Evolutionary conservation across 1,140 invertebrate genomes (phyloP), one percentile per base, ranked within the genome.

Genomic region (Ceratosolen solmsi): DNA sequence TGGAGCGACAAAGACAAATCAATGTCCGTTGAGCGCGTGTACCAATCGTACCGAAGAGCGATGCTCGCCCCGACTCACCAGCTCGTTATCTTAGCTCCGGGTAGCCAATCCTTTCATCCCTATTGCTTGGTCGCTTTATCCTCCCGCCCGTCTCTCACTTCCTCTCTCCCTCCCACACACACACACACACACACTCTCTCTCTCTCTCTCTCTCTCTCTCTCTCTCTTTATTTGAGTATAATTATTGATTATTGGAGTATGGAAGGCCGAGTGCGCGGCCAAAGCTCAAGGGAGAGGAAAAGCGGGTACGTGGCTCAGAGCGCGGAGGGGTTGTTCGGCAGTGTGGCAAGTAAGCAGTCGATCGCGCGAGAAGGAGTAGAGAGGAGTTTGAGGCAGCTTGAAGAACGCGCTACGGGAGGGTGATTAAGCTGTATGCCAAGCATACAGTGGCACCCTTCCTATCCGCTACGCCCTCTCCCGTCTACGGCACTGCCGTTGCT

Each of bases 231-330:
- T 91, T 91, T 91, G 88, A 90, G 90, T 89, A 73, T 73, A 91
- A 91, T 91, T 91, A 91, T 91, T 91, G 90, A 91, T 91, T 91
- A 92, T 91, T 89, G 89, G 89, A 91, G 84, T 88, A 89, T 86
- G 88, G 89, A 91, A 91, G 89, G 88, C 88, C 87, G 89, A 49
- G 65, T 27, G 22, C 33, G 77, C 68, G 77, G 65, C 77, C 65
- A 41, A 15, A 89, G 90, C 89, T 92, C 89, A 89, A 88, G 88
- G 88, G 89, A 87, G 87, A 88, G 87, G 86, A 87, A 88, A 85
- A 83, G 85, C 27, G 54, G 46, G 70, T 54, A 84, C 74, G 58
- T 85, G 86, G 82, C 86, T 85, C 84, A 85, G 82, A 9, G 60
- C 38, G n/a, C 63, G 1, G 49, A 33, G 51, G 54, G 79, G 71